Percentiles rank a stretch among this genome's conserved stretches.
Evolutionary conservation across 2,888 invertebrate species (phyloP).

Genomic region (Uloborus plumipes): DNA sequence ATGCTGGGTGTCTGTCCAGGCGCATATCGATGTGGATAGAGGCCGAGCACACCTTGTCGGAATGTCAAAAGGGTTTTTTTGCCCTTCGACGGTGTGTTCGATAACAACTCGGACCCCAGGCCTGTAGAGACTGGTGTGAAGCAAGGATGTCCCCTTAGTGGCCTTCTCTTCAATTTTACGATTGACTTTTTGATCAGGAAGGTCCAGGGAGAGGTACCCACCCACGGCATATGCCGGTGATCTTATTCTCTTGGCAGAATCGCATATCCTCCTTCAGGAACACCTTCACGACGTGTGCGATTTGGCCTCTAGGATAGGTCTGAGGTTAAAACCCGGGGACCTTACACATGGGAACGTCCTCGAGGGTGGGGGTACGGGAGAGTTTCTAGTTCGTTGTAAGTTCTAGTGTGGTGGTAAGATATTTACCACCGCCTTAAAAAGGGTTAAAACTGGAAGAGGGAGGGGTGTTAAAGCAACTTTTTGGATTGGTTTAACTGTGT

Average conservation of each 20-base stretch:
- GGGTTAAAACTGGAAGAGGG: too few species aligned
- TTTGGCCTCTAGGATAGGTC: background rate
- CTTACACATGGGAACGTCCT: background rate
- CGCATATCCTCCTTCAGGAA: background rate
- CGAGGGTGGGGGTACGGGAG: background rate
- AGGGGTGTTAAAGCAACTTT: too few species aligned
- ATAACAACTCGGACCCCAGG: too few species aligned
- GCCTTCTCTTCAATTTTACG: background rate
- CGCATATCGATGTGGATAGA: too few species aligned
- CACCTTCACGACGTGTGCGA: background rate
- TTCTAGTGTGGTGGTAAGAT: too few species aligned
- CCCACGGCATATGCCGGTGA: background rate
- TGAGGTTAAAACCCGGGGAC: background rate
- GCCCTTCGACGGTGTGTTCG: too few species aligned
- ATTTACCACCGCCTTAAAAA: too few species aligned
- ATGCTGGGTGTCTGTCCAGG: too few species aligned
- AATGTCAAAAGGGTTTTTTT: too few species aligned
- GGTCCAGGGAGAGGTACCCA: background rate
- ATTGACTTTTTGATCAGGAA: background rate
- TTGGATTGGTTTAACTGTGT: too few species aligned
- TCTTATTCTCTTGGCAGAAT: background rate
- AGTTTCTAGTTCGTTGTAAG: too few species aligned
- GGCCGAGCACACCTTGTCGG: too few species aligned
- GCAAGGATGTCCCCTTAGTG: slow-evolving; percentile 1
- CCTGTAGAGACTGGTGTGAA: background rate